phyloP scores from a whole-genome alignment of 2,888 invertebrate species.

The Clunio marinus region DNA sequence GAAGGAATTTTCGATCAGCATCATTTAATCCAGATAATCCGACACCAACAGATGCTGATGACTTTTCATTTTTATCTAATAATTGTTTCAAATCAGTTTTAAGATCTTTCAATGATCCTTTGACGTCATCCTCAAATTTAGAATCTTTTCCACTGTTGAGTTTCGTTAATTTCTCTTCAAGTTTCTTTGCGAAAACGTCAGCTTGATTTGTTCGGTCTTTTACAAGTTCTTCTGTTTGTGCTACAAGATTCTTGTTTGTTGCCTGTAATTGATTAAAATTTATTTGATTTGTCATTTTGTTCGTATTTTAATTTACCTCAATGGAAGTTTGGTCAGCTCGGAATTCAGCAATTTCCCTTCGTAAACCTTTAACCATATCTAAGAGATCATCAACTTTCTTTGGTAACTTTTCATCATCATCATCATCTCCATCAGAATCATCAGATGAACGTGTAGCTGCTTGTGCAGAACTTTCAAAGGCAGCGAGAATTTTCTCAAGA shows the following conservation, averaged over 20 bases:
- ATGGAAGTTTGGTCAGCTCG: constrained; percentile 47
- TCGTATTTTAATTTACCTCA: constrained; percentile 41
- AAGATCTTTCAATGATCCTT: constrained; percentile 51
- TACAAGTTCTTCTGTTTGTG: constrained; percentile 45
- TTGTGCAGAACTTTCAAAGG: constrained; percentile 15
- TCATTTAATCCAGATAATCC: constrained; percentile 50
- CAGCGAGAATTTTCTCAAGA: constrained; percentile 12
- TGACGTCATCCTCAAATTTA: constrained; percentile 51
- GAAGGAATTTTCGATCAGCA: constrained; percentile 53
- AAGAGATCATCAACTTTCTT: constrained; percentile 46
- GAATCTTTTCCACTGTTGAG: constrained; percentile 45
- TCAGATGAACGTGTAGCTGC: constrained; percentile 48
- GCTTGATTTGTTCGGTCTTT: constrained; percentile 42
- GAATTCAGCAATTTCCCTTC: constrained; percentile 46
- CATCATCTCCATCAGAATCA: constrained; percentile 41
- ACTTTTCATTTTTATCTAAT: neutral
- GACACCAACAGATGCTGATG: neutral
- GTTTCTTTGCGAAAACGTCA: constrained; percentile 45
- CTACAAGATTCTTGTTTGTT: constrained; percentile 41
- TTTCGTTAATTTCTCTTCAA: constrained; percentile 47
- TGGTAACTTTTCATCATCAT: constrained; percentile 40
- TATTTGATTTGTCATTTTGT: constrained; percentile 41
- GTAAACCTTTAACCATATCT: constrained; percentile 45
- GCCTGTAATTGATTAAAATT: neutral
- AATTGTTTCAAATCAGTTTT: constrained; percentile 49